Evolutionary conservation across 2,113 vertebrate genomes (phyloP), one percentile per base, ranked within the genome.

Genomic region (Psilopsiagon aurifrons): DNA sequence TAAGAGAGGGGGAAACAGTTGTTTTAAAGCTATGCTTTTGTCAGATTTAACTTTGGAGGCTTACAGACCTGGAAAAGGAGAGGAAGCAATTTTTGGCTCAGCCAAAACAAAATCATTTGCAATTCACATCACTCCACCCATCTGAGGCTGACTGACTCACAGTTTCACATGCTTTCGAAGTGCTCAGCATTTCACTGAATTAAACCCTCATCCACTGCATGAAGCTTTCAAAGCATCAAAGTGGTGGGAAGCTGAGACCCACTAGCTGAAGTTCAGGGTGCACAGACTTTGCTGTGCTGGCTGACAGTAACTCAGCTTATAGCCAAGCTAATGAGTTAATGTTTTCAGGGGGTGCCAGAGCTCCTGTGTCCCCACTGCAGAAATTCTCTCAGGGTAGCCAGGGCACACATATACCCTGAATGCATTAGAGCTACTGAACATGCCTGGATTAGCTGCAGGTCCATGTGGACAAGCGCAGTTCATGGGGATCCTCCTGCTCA

Each of bases 1-100:
- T 23, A 66, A 77, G 79, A 59, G 9, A 7, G 4, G 0, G 4
- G 19, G 0, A 20, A 20, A 9, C 4, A 62, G 28, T 8, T 10
- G 62, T 49, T 84, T 62, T 49, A 59, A 77, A 90, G 17, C 23
- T 49, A 14, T 63, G 6, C 0, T 44, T 31, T 90, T 41, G 28
- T 7, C 13, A 63, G 46, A 82, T 74, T 47, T 70, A 47, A 39
- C 24, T 16, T 44, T 37, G 22, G 39, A 76, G 39, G 7, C 33
- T 93, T 59, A 59, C 37, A 59, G 92, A 90, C 73, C 91, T 92
- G 67, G 51, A 77, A 92, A 82, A 92, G 76, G 86, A 93, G 86
- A 93, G 75, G 70, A 92, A 97, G 59, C 41, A 57, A 54, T 41
- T 95, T 94, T 86, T 95, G 91, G 88, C 94, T 88, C 84, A 25